These are phyloP conservation scores for Crocallis elinguaria DNA, from an alignment of 2,888 invertebrate species.

Conservation along the genomic window DNA sequence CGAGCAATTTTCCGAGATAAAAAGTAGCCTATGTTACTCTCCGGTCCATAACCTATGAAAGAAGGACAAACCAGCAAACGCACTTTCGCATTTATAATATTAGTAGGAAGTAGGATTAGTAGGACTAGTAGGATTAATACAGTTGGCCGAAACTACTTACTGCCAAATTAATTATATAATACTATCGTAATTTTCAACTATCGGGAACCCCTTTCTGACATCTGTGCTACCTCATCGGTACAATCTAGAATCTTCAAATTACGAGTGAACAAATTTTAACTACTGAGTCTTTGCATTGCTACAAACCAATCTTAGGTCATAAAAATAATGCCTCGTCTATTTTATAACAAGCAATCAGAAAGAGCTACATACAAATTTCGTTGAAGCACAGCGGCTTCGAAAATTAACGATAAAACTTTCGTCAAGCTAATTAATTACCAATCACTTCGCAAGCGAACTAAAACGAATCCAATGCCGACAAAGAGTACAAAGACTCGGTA, in stretches of 20 bases:
- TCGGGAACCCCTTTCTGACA: conserved; percentile 3
- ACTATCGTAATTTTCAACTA: conserved; percentile 1
- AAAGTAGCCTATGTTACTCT: no score
- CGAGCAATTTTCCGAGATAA: no score
- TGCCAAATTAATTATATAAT: conserved; percentile 5
- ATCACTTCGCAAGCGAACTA: conserved; percentile 2
- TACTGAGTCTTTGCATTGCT: neutral
- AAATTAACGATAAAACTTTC: conserved; percentile 13
- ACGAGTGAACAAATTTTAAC: neutral
- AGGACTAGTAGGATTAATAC: no score
- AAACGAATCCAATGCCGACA: neutral
- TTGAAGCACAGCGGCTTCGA: conserved; percentile 5
- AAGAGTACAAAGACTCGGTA: conserved; percentile 6
- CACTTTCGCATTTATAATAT: no score
- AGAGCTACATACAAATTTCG: neutral
- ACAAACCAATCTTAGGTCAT: neutral
- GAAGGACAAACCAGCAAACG: no score
- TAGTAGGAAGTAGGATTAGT: no score
- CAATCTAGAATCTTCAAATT: neutral
- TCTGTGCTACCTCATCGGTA: conserved; percentile 6
- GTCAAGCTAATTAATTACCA: conserved; percentile 10
- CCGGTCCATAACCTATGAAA: no score
- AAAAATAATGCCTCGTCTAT: neutral
- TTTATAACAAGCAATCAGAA: neutral
- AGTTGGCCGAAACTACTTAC: neutral